Conservation (phyloP, 2,888 invertebrate species). For the Acanthococcus lagerstroemiae region DNA sequence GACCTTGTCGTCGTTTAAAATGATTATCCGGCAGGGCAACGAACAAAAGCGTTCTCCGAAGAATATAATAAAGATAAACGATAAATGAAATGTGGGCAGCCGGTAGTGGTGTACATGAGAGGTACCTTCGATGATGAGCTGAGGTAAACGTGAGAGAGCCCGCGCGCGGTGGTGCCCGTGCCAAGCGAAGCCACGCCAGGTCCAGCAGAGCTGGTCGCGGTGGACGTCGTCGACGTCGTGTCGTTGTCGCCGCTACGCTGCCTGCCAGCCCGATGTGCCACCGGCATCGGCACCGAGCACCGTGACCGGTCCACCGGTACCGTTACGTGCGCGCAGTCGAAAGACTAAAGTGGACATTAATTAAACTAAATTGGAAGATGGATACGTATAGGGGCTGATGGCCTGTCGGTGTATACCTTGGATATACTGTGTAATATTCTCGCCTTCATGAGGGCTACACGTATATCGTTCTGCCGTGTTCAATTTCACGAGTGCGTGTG, state of each 20-base stretch:
- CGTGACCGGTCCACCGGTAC: too few relatives aligned
- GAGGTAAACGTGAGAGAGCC: conserved; percentile 24
- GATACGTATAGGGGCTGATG: conserved; percentile 23
- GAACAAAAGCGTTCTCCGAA: conserved; percentile 22
- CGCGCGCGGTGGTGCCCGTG: background rate
- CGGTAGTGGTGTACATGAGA: background rate
- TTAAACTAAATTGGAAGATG: conserved; percentile 30
- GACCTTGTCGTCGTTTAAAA: conserved; percentile 29
- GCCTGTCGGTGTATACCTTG: conserved; percentile 17
- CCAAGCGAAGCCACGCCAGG: too few relatives aligned
- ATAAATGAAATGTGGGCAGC: conserved; percentile 31
- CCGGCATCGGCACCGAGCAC: too few relatives aligned
- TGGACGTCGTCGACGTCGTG: background rate
- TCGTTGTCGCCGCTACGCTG: too few relatives aligned
- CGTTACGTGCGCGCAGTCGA: conserved; percentile 6
- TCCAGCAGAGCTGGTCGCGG: too few relatives aligned
- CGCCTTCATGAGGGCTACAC: conserved; percentile 18
- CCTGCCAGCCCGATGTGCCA: too few relatives aligned
- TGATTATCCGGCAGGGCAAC: conserved; percentile 28
- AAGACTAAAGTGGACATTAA: conserved; percentile 29
- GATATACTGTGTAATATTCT: too few relatives aligned
- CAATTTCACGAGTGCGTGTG: background rate
- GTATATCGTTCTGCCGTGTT: conserved; percentile 3
- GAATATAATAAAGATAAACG: conserved; percentile 29
- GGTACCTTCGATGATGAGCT: conserved; percentile 20